A percentile compares a stretch with the other conserved stretches of the same genome.
phyloP scores from a whole-genome alignment of 1,140 invertebrate genomes.

The Sweltsa coloradensis region DNA sequence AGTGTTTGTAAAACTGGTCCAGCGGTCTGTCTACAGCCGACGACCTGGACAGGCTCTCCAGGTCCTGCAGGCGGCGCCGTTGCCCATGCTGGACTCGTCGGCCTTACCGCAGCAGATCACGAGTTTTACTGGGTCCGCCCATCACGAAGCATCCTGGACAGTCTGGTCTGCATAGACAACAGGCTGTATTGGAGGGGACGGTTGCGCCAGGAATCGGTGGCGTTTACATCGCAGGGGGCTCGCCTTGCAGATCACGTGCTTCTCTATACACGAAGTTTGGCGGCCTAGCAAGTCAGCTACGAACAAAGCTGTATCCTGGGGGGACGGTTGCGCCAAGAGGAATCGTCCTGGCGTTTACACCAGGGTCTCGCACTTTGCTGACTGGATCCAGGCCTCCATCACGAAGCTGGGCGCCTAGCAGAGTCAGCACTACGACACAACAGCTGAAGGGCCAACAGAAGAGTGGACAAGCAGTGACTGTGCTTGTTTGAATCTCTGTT shows the following conservation, averaged over 20 bases:
- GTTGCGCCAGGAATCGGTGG: too few relatives aligned
- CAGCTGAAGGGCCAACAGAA: too few relatives aligned
- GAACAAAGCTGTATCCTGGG: conserved; percentile 66
- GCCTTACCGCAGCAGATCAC: conserved; percentile 41
- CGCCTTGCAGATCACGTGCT: too few relatives aligned
- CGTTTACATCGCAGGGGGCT: too few relatives aligned
- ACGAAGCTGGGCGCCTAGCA: conserved; percentile 4
- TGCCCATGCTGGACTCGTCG: conserved; percentile 44
- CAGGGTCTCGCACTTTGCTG: conserved; percentile 41
- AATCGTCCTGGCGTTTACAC: conserved; percentile 58
- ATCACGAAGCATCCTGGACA: conserved; percentile 45
- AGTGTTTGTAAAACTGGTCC: too few relatives aligned
- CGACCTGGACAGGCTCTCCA: conserved; percentile 5
- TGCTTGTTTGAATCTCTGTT: too few relatives aligned
- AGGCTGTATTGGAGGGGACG: too few relatives aligned
- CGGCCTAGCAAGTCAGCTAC: too few relatives aligned
- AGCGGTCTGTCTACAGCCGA: conserved; percentile 8
- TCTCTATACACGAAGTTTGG: too few relatives aligned
- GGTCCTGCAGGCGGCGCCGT: conserved; percentile 42
- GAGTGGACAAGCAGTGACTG: too few relatives aligned
- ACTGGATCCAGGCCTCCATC: conserved; percentile 37
- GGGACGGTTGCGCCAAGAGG: conserved; percentile 50
- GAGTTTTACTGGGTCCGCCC: conserved; percentile 43
- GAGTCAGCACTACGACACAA: too few relatives aligned
- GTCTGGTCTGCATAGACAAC: conserved; percentile 63